These are phyloP conservation scores for Hirtodrosophila alboralis DNA, from an alignment of 2,888 invertebrate species.

Conservation along the genomic window DNA sequence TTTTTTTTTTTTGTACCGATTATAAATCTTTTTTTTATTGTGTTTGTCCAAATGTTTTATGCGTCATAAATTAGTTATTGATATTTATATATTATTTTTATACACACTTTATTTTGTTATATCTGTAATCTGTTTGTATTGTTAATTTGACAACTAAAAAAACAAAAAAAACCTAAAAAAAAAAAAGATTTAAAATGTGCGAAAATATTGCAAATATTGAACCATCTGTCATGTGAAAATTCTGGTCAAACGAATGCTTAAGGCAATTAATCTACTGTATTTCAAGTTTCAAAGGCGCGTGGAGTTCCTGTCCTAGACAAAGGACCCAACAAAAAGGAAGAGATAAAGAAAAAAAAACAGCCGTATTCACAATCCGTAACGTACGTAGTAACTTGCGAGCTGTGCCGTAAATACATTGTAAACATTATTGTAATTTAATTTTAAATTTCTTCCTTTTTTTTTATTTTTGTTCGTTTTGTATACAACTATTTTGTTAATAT, in stretches of 20 bases:
- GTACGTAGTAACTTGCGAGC: conserved; percentile 38
- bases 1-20: conserved; percentile 7
- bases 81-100: conserved; percentile 50
- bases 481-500: conserved; percentile 44
- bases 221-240: conserved; percentile 57
- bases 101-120: conserved; percentile 55
- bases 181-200: conserved; percentile 19
- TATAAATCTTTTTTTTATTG: conserved; percentile 34
- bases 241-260: conserved; percentile 67
- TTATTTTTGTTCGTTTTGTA: conserved; percentile 11
- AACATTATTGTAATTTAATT: conserved; percentile 29
- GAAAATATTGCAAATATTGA: conserved; percentile 55
- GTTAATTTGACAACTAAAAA: conserved; percentile 41
- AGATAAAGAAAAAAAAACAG: too few species aligned
- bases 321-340: conserved; percentile 11
- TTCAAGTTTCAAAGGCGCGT: conserved; percentile 36
- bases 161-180: conserved; percentile 11
- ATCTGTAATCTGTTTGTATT: conserved; percentile 52
- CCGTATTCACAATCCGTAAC: conserved; percentile 37
- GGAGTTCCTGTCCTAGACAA: conserved; percentile 55
- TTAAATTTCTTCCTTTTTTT: conserved; percentile 18
- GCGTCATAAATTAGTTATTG: conserved; percentile 51
- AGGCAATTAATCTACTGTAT: conserved; percentile 40
- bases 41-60: conserved; percentile 47
- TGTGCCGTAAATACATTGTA: conserved; percentile 42